phyloP scores from a whole-genome alignment of 2,113 vertebrate genomes.

The Mola mola region DNA sequence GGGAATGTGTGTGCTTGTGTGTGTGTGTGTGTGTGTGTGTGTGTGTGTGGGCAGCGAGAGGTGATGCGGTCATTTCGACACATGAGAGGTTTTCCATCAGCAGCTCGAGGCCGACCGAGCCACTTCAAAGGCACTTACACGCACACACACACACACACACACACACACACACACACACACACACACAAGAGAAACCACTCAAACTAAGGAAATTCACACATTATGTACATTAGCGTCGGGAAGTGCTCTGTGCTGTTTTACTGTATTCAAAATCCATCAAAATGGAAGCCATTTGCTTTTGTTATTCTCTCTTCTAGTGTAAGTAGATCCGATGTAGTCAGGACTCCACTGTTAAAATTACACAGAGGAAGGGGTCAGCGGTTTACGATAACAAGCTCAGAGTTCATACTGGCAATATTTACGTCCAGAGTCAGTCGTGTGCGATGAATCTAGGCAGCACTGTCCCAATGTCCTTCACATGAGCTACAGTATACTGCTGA shows the following conservation, averaged over 20 bases:
- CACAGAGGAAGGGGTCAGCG: too few relatives aligned
- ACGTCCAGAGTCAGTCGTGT: too few relatives aligned
- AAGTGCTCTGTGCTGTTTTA: slow-evolving; percentile 13
- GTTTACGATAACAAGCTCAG: too few relatives aligned
- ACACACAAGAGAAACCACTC: slow-evolving; percentile 5
- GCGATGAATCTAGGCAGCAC: too few relatives aligned
- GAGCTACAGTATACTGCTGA: too few relatives aligned
- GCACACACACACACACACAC: slow-evolving; percentile 26
- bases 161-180: slow-evolving; percentile 2
- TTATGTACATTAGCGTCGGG: slow-evolving; percentile 27
- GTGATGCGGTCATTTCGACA: slow-evolving; percentile 77
- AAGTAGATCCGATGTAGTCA: background rate
- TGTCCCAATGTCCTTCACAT: too few relatives aligned
- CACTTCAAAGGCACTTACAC: slow-evolving; percentile 66
- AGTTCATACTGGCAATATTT: too few relatives aligned
- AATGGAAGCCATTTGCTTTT: slow-evolving; percentile 8
- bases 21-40: slow-evolving; percentile 35
- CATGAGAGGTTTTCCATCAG: slow-evolving; percentile 76
- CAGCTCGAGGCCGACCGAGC: slow-evolving; percentile 48
- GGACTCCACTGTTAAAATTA: background rate
- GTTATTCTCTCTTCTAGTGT: background rate
- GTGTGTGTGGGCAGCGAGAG: slow-evolving; percentile 43
- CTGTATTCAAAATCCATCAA: slow-evolving; percentile 5
- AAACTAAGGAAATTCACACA: slow-evolving; percentile 40
- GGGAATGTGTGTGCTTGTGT: slow-evolving; percentile 37